phyloP scores from a whole-genome alignment of 2,888 invertebrate species.

The Drosophila diplacantha region DNA sequence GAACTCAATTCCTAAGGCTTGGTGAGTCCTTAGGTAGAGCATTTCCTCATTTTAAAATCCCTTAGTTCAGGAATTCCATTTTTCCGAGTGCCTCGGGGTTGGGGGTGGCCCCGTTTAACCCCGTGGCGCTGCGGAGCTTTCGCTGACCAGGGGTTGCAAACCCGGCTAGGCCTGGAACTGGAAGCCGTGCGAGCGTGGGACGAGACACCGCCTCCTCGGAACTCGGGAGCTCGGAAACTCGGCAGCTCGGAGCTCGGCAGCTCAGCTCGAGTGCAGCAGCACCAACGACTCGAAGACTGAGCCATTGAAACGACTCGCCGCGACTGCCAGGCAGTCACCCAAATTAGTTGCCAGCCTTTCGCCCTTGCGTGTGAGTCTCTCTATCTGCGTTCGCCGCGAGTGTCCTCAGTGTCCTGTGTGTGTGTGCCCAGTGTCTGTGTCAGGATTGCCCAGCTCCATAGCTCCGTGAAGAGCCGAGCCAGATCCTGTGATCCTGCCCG shows the following conservation, averaged over 20 bases:
- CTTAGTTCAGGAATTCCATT: not conserved
- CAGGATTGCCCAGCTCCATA: slow-evolving; percentile 23
- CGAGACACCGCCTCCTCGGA: slow-evolving; percentile 12
- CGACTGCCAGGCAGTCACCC: slow-evolving; percentile 56
- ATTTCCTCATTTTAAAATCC: not conserved
- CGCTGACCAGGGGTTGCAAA: slow-evolving; percentile 15
- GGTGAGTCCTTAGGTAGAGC: too few relatives aligned
- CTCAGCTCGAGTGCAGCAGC: slow-evolving; percentile 27
- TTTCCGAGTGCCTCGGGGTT: not conserved
- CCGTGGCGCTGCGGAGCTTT: slow-evolving; percentile 14
- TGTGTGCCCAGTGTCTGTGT: slow-evolving; percentile 13
- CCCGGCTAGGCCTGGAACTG: slow-evolving; percentile 38
- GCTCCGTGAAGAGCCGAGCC: slow-evolving; percentile 2
- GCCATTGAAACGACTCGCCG: slow-evolving; percentile 11
- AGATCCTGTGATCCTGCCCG: slow-evolving; percentile 9
- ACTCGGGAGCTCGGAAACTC: slow-evolving; percentile 2
- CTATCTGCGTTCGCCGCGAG: slow-evolving; percentile 19
- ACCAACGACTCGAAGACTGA: slow-evolving; percentile 26
- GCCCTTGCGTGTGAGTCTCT: slow-evolving; percentile 65
- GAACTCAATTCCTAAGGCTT: not conserved
- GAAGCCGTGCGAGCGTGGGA: slow-evolving; percentile 20
- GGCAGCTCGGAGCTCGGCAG: slow-evolving; percentile 5
- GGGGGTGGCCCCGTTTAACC: slow-evolving; percentile 11
- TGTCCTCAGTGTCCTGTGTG: slow-evolving; percentile 24
- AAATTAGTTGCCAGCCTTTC: slow-evolving; percentile 71